Evolutionary conservation across 1,140 invertebrate genomes (phyloP), one percentile per base, ranked within the genome.

Genomic region (Aphidius ervi): DNA sequence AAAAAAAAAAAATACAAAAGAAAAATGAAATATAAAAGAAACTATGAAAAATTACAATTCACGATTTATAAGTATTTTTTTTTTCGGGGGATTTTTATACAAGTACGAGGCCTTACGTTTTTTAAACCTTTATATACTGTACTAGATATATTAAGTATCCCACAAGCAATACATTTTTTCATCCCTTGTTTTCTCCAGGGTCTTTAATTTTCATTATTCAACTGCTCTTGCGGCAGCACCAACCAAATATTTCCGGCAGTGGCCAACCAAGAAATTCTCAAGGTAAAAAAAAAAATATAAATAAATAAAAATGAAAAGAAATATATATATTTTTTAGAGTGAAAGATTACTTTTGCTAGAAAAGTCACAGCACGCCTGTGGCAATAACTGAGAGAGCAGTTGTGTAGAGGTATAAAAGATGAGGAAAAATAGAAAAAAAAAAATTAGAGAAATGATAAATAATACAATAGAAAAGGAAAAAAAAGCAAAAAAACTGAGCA

Each of bases 181-280:
- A 31, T 55, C 45, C 52, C 55, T 61, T 54, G 49, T 46, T 56
- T 9, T 61, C 46, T 9, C 4, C 46, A 39, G 43, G 31, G 42
- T 31, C 46, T 54, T 61, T 61, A 43, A 61, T 61, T 61, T 56
- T 61, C 53, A 61, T 61, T 61, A 61, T 50, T 61, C 52, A 56
- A 61, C 46, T 37, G 45, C 40, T n/a, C 6, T 53, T 39, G 6
- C 39, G 6, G 23, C 23, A 31, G 23, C 23, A 31, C 23, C 23
- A 31, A 2, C 9, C 48, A 39, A 52, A n/a, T 39, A 52, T 39
- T 52, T 52, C 37, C 40, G 31, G 16, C 9, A 23, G 6, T 8
- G 9, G 9, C 49, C 49, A 52, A 52, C 39, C 23, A 52, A 39
- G 31, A 40, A 39, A 23, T n/a, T 23, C 37, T 23, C 37, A 39